These are phyloP conservation scores for Dioctria rufipes DNA, from an alignment of 2,888 invertebrate genomes.

Conservation along the genomic window DNA sequence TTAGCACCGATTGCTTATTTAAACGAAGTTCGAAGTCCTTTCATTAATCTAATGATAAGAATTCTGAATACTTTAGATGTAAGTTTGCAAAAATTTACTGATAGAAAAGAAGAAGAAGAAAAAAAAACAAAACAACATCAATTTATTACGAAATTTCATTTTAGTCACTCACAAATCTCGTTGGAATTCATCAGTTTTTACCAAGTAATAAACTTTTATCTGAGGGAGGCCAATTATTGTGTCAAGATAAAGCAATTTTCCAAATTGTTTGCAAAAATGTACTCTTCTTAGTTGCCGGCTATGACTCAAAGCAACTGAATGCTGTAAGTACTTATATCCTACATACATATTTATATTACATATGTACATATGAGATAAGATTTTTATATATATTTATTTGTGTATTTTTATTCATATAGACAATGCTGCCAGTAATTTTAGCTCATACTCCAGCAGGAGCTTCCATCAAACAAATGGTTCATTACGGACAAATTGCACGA, in stretches of 20 bases:
- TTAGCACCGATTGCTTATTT: slow-evolving; percentile 74
- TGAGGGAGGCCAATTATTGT: slow-evolving; percentile 70
- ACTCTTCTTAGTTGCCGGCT: slow-evolving; percentile 73
- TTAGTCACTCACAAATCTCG: slow-evolving; percentile 53
- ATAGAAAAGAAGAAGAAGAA: too few species aligned
- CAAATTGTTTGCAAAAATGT: slow-evolving; percentile 76
- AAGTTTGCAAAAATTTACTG: too few species aligned
- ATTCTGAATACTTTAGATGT: slow-evolving; percentile 56
- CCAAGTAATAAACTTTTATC: slow-evolving; percentile 73
- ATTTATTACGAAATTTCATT: neutral
- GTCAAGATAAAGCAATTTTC: slow-evolving; percentile 72
- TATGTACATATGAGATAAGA: too few species aligned
- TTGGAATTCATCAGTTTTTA: slow-evolving; percentile 73
- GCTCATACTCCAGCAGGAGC: slow-evolving; percentile 71
- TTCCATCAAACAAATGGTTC: slow-evolving; percentile 70
- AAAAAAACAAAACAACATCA: too few species aligned
- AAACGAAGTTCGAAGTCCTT: slow-evolving; percentile 69
- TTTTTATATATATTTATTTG: too few species aligned
- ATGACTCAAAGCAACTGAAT: slow-evolving; percentile 68
- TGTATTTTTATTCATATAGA: slow-evolving; percentile 61
- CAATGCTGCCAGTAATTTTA: slow-evolving; percentile 71
- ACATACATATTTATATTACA: too few species aligned
- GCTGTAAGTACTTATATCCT: neutral
- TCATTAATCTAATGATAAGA: slow-evolving; percentile 64
- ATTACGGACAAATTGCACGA: slow-evolving; percentile 70